These are phyloP conservation scores for Lordiphosa fenestrarum DNA, from an alignment of 2,888 invertebrate genomes.

Conservation along the genomic window DNA sequence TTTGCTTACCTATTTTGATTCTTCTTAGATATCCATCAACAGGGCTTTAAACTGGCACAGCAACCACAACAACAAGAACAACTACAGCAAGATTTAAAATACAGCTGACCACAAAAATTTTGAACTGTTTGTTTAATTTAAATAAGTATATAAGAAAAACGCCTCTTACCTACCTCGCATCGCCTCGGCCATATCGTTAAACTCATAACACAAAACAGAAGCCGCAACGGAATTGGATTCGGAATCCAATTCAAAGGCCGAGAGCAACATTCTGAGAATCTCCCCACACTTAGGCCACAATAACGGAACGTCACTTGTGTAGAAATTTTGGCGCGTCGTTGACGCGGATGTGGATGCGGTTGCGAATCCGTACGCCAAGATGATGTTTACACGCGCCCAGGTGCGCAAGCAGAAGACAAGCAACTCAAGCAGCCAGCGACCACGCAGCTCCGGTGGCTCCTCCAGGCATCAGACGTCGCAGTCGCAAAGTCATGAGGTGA, in stretches of 20 bases:
- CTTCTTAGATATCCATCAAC: background rate
- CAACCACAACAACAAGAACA: background rate
- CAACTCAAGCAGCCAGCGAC: slow-evolving; percentile 70
- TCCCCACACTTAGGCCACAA: slow-evolving; percentile 5
- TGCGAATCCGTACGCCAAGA: slow-evolving; percentile 66
- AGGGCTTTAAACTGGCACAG: too few relatives aligned
- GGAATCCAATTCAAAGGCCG: too few relatives aligned
- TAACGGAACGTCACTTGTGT: slow-evolving; percentile 34
- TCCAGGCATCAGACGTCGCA: slow-evolving; percentile 32
- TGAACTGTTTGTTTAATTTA: slow-evolving; percentile 62
- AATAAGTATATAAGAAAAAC: slow-evolving; percentile 19
- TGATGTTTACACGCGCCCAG: slow-evolving; percentile 87
- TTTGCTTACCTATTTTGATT: too few relatives aligned
- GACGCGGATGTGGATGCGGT: slow-evolving; percentile 27
- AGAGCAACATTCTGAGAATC: too few relatives aligned
- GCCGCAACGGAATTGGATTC: background rate
- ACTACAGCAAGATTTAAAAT: slow-evolving; percentile 27
- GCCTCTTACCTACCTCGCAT: slow-evolving; percentile 17
- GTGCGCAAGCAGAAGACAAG: slow-evolving; percentile 82
- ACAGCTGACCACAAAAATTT: slow-evolving; percentile 44
- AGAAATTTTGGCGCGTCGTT: slow-evolving; percentile 31
- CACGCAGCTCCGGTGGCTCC: slow-evolving; percentile 57
- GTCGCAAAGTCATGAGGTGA: slow-evolving; percentile 47
- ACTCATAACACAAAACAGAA: slow-evolving; percentile 59
- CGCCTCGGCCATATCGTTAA: slow-evolving; percentile 26